phyloP scores from a whole-genome alignment of 2,113 vertebrate genomes.

The Tragelaphus buxtoni region DNA sequence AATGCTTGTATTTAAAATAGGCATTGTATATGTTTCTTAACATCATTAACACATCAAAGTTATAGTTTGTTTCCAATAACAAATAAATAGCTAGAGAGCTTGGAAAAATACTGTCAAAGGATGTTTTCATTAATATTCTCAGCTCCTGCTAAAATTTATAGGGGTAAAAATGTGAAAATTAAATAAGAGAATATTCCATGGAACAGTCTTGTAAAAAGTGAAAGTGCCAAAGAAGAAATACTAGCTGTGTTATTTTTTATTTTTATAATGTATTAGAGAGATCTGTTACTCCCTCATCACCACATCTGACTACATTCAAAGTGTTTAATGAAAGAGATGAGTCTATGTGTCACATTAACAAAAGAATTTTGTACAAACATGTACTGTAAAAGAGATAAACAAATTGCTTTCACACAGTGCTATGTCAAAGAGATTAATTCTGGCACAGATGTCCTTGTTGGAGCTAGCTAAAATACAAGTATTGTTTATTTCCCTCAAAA shows the following conservation, averaged over 20 bases:
- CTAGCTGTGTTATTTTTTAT: slow-evolving; percentile 6
- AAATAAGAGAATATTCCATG: slow-evolving; percentile 8
- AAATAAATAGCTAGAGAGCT: not conserved
- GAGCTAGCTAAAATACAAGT: not conserved
- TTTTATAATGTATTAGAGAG: not conserved
- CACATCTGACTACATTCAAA: slow-evolving; percentile 9
- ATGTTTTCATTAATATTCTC: slow-evolving; percentile 39
- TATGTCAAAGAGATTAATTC: slow-evolving; percentile 31
- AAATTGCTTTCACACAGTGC: not conserved
- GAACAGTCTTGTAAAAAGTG: slow-evolving; percentile 31
- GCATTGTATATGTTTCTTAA: not conserved
- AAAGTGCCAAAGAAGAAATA: slow-evolving; percentile 38
- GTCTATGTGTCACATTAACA: not conserved
- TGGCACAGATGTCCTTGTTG: not conserved
- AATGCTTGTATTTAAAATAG: not conserved
- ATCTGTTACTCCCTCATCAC: not conserved
- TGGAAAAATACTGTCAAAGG: slow-evolving; percentile 22
- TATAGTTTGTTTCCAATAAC: not conserved
- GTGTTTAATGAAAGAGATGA: slow-evolving; percentile 15
- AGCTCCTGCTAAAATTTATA: slow-evolving; percentile 4
- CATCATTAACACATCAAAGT: slow-evolving; percentile 28
- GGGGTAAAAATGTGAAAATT: slow-evolving; percentile 54
- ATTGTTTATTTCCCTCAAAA: slow-evolving; percentile 30
- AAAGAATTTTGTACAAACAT: not conserved
- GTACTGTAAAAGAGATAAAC: not conserved